Evolutionary conservation across 2,888 invertebrate genomes (phyloP), one percentile per base, ranked within the genome.

Genomic region (Acronicta psi): DNA sequence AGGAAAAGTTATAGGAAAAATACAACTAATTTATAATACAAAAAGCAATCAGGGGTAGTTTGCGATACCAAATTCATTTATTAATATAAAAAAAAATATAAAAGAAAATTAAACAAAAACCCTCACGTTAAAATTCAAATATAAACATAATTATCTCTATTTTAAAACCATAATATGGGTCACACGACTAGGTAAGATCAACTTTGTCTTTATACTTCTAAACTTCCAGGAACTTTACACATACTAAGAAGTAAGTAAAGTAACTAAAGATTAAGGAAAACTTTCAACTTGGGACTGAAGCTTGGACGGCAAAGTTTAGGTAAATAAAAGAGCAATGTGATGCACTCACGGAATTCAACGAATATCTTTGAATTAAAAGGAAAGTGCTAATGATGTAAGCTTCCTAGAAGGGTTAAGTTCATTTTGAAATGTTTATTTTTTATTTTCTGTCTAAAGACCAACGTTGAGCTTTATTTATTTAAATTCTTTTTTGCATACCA

Each of bases 311-410:
- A 41, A 69, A 69, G 55, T 69, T 62, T 11, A 13, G 8, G 40
- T 55, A 62, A 69, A 62, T 38, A 68, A 37, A 55, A 43, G 44
- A 68, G 49, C 40, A 60, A 23, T 31, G 17, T 36, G 61, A 20
- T 69, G 41, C 37, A 55, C 0, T 10, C 11, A 38, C 25, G 7
- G 1, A 34, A 8, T 60, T 44, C 43, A 41, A 44, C 4, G 31
- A 60, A 65, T 20, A 16, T 54, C n/a, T 37, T 8, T 18, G 14
- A 41, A 20, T 40, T 20, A 13, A 44, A 41, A 20, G 14, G 14
- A 41, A n/a, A 29, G 1, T 14, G 4, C 10, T 34, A 16, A 16
- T 16, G 31, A 31, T 14, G 9, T 34, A 25, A 9, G 17, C 10
- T 2, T 34, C 16, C 65, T 47, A 20, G 59, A 58, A n/a, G 13